Base-by-base conservation (phyloP, 2,797 vertebrate genomes). In the Anas capensis region DNA sequence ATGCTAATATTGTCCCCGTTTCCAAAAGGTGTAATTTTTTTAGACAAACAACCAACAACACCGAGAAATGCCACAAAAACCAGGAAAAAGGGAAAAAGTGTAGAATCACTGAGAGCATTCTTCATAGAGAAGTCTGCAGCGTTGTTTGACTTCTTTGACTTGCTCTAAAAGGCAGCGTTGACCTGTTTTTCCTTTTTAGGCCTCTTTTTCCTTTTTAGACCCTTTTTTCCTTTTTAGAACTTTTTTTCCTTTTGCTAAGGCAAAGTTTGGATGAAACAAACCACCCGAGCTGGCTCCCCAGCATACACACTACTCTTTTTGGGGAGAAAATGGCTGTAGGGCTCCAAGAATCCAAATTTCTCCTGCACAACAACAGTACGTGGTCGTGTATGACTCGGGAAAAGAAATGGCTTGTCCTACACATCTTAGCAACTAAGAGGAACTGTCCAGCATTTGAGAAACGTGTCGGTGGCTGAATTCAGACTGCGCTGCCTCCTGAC, bases 1-100 rank as follows among this genome's bases (percentile, higher is more conserved):
- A 82, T 95, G 84, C 79, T 95, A 89, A 82, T 93, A 51, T 13
- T 27, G 40, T 60, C 87, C 89, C 20, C 5, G 2, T 82, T 93
- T 94, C 42, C n/a, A 16, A 91, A 24, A 24, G 15, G 10, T 85
- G 2, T 66, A 73, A 87, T 68, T 75, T 58, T 57, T 75, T 61
- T 69, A 80, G 54, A 46, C 72, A 76, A 76, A 14, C 57, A 75
- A 31, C 7, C 2, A 36, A n/a, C 54, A 90, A 18, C 27, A 8
- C 4, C 79, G 62, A 58, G 90, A 94, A 88, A 86, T 90, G 57
- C 26, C 29, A 53, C 15, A 76, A 66, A 92, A 88, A 44, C 9
- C 51, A 64, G 71, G 68, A 85, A 81, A 66, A 90, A 34, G 4
- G 49, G 57, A 61, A 56, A 33, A 82, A 20, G 3, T 26, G 6